Conservation (phyloP, 2,888 invertebrate species). For the Pemphredon lugubris region DNA sequence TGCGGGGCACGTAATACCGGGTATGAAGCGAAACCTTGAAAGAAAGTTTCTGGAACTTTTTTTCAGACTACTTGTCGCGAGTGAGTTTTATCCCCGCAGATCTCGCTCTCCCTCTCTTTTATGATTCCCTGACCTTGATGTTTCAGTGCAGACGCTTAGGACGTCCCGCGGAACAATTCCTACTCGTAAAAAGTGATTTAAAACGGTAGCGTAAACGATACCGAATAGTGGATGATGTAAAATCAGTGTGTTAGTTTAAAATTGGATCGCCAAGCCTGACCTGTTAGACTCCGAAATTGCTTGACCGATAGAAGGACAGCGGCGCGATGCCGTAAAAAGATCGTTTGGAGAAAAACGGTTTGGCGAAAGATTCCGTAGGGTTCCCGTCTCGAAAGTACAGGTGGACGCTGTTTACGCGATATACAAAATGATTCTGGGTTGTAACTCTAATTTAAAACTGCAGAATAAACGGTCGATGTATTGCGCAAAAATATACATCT, state of each 20-base stretch:
- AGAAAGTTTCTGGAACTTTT: not conserved
- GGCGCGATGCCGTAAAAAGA: not conserved
- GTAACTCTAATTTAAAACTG: too few relatives aligned
- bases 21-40: too few relatives aligned
- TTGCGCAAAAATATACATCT: not conserved
- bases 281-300: slow-evolving; percentile 13
- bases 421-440: not conserved
- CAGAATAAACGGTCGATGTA: too few relatives aligned
- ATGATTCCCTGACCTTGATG: slow-evolving; percentile 25
- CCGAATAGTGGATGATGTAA: slow-evolving; percentile 19
- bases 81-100: not conserved
- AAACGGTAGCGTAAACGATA: slow-evolving; percentile 29
- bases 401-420: not conserved
- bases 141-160: slow-evolving; percentile 9
- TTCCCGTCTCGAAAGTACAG: not conserved
- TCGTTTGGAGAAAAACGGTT: not conserved
- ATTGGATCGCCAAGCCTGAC: slow-evolving; percentile 11
- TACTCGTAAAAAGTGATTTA: slow-evolving; percentile 50
- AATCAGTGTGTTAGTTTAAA: slow-evolving; percentile 23
- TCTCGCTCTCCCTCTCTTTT: slow-evolving; percentile 8
- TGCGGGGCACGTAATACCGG: too few relatives aligned
- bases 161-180: slow-evolving; percentile 22
- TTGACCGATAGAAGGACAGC: slow-evolving; percentile 31
- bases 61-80: not conserved
- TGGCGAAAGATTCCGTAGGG: not conserved